Percentiles rank a stretch among this genome's conserved stretches.
These are phyloP conservation scores for Panagrolaimus sp. DNA, from an alignment of 1,140 invertebrate genomes.

Conservation along the genomic window DNA sequence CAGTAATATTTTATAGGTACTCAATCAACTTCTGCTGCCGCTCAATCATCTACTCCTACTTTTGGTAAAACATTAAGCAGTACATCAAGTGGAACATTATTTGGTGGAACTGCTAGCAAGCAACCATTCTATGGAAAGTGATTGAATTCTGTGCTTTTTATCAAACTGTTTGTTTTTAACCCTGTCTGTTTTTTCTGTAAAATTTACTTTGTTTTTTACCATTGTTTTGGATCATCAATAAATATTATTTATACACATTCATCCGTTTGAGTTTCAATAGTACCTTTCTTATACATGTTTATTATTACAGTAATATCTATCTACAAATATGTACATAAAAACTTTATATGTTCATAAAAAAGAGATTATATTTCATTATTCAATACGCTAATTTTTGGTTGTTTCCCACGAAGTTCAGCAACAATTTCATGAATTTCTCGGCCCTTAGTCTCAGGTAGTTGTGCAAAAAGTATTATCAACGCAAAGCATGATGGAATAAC, in stretches of 20 bases:
- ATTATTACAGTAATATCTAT: too few relatives aligned
- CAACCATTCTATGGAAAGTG: neutral
- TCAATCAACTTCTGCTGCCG: neutral
- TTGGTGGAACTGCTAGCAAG: slow-evolving; percentile 9
- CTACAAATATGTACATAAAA: too few relatives aligned
- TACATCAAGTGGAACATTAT: neutral
- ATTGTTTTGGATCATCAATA: too few relatives aligned
- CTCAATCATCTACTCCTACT: neutral
- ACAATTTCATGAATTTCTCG: slow-evolving; percentile 52
- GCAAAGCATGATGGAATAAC: slow-evolving; percentile 28
- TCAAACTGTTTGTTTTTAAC: neutral
- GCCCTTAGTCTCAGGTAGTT: slow-evolving; percentile 42
- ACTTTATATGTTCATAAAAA: too few relatives aligned
- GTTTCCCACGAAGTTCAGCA: slow-evolving; percentile 29
- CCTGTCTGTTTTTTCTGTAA: too few relatives aligned
- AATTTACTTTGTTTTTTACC: too few relatives aligned
- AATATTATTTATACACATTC: too few relatives aligned
- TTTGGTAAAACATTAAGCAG: neutral
- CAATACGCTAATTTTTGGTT: too few relatives aligned
- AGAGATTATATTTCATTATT: too few relatives aligned
- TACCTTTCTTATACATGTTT: too few relatives aligned
- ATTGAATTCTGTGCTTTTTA: too few relatives aligned
- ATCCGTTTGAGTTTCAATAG: too few relatives aligned
- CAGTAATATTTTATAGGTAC: neutral
- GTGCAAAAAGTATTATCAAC: slow-evolving; percentile 26